Percentiles rank a stretch among this genome's conserved stretches.
Evolutionary conservation across 2,888 invertebrate genomes (phyloP).

Genomic region (Sthenelais limicola): DNA sequence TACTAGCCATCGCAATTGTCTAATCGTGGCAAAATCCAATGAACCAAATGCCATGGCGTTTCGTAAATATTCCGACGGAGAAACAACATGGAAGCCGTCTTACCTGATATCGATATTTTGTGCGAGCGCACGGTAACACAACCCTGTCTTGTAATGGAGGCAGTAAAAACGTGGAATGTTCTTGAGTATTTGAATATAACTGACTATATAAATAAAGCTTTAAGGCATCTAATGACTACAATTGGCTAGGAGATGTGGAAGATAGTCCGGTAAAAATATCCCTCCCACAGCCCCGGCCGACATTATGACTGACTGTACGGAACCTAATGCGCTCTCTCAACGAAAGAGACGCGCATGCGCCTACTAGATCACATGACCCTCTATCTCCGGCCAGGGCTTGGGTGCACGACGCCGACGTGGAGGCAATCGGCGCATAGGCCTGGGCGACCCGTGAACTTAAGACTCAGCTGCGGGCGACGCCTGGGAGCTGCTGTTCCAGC

Average conservation of each 20-base stretch:
- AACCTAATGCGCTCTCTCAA: conserved; percentile 19
- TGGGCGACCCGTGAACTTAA: conserved; percentile 2
- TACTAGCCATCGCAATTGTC: too few relatives aligned
- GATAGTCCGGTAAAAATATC: conserved; percentile 40
- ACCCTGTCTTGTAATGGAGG: conserved; percentile 20
- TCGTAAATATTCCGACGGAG: conserved; percentile 26
- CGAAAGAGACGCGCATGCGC: conserved; percentile 5
- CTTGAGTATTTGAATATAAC: conserved; percentile 34
- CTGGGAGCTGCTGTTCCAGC: too few relatives aligned
- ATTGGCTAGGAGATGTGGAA: conserved; percentile 38
- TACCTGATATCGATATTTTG: conserved; percentile 31
- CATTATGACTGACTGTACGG: conserved; percentile 40
- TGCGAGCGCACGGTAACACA: conserved; percentile 10
- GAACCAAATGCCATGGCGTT: conserved; percentile 22
- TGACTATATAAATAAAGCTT: conserved; percentile 38
- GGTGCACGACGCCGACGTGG: too few relatives aligned
- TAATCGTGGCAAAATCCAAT: too few relatives aligned
- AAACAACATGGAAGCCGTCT: conserved; percentile 37
- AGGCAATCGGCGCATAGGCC: conserved; percentile 10
- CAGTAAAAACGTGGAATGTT: conserved; percentile 37
- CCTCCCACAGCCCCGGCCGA: conserved; percentile 41
- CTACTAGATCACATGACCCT: neutral
- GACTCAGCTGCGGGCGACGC: conserved; percentile 1
- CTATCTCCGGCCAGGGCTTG: too few relatives aligned
- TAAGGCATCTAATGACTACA: conserved; percentile 38